Evolutionary conservation across 2,888 invertebrate genomes (phyloP), one percentile per base, ranked within the genome.

Genomic region (Dynastes maya): DNA sequence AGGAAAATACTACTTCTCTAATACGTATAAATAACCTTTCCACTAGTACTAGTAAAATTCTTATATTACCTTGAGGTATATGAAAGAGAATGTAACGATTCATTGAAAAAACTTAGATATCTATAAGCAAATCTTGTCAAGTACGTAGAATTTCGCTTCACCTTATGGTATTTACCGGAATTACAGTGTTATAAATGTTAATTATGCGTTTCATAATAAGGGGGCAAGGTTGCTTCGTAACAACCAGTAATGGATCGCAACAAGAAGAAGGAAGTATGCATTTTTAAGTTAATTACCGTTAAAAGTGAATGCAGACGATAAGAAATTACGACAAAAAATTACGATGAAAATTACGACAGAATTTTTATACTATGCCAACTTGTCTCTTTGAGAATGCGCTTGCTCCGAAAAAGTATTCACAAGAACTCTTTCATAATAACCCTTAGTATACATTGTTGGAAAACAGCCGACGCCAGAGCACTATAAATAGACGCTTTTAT

Each of bases 81-180:
- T 22, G 22, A 74, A 68, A 74, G 72, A 74, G 72, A 74, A 61
- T 74, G 72, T 27, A 74, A 61, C 3, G 1, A 51, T 65, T n/a
- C 45, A 45, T 22, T 58, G 71, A 22, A 37, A 71, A 67, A 67
- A 71, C 11, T 58, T 58, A 55, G 55, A 55, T 53, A 68, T 9
- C 6, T 53, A 53, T 37, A 32, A 13, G 58, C 45, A 32, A 53
- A 55, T 53, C 53, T 40, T 27, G 61, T 22, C 13, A 61, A 61
- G 61, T 61, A 68, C 63, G 9, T 32, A 27, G 45, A 22, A 61
- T 61, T 72, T 45, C 45, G 63, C 61, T 61, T 45, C 40, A 32
- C 45, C 6, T 37, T 55, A 71, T 32, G 9, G 16, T 71, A 16
- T 63, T 63, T 29, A 13, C 63, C 63, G 58, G 37, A 58, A 58